Evolutionary conservation across 2,113 vertebrate species (phyloP).

Genomic region (Ceyx melanurus): DNA sequence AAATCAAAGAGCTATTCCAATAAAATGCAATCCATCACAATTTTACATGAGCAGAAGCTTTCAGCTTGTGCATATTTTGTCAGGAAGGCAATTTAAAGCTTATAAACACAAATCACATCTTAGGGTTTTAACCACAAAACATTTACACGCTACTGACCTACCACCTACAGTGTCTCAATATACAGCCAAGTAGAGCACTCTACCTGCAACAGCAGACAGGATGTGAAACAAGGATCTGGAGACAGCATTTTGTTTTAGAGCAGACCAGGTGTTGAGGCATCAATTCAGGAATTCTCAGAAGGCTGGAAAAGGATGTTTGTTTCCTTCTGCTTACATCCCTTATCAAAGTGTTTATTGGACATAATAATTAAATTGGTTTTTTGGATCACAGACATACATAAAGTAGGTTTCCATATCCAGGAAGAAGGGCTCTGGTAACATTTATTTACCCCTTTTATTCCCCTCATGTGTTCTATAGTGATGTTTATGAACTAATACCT

Average conservation of each 20-base stretch:
- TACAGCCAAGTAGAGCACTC: background rate
- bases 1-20: constrained; percentile 55
- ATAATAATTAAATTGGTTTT: background rate
- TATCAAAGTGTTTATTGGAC: background rate
- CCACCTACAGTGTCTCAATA: background rate
- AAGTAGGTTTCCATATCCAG: background rate
- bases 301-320: background rate
- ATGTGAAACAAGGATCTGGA: background rate
- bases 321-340: background rate
- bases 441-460: background rate
- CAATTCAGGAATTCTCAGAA: background rate
- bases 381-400: background rate
- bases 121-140: constrained; percentile 51
- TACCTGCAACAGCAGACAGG: background rate
- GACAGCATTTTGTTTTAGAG: background rate
- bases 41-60: constrained; percentile 43
- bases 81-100: constrained; percentile 62
- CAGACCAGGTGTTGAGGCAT: background rate
- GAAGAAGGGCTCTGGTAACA: background rate
- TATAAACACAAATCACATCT: constrained; percentile 65
- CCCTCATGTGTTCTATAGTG: background rate
- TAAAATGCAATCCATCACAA: constrained; percentile 48
- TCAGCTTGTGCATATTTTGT: constrained; percentile 45
- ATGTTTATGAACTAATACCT: background rate
- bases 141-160: constrained; percentile 17